Percentiles rank a stretch among this genome's conserved stretches.
Conservation (phyloP, 2,113 vertebrate genomes). For the Cynopterus brachyotis region DNA sequence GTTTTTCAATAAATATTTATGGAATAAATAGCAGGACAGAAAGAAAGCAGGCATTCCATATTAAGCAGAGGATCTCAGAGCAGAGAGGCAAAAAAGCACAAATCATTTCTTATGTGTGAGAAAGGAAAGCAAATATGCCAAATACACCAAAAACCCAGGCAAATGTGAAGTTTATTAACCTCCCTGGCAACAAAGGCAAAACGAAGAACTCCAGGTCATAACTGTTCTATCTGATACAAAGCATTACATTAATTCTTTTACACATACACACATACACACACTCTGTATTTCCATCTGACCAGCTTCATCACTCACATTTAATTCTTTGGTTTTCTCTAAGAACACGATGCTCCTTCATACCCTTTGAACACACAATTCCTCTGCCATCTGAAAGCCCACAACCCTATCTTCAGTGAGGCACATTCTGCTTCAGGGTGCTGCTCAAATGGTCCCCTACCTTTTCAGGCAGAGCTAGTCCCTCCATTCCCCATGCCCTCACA, state of each 20-base stretch:
- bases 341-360: background rate
- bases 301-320: background rate
- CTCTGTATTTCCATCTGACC: background rate
- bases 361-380: background rate
- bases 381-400: background rate
- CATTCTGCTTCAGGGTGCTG: background rate
- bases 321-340: background rate
- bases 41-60: background rate
- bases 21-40: background rate
- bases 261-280: too few relatives aligned
- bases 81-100: background rate
- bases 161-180: slow-evolving; percentile 2
- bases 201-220: background rate
- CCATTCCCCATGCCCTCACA: background rate
- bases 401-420: background rate
- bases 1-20: slow-evolving; percentile 43
- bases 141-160: background rate
- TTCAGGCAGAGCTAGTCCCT: background rate
- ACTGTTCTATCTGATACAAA: background rate
- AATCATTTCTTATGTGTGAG: background rate
- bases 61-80: background rate
- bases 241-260: background rate
- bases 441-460: background rate
- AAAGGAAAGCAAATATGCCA: background rate
- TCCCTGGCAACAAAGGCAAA: background rate